Conservation (phyloP, 2,888 invertebrate genomes). For the Tetramorium bicarinatum region DNA sequence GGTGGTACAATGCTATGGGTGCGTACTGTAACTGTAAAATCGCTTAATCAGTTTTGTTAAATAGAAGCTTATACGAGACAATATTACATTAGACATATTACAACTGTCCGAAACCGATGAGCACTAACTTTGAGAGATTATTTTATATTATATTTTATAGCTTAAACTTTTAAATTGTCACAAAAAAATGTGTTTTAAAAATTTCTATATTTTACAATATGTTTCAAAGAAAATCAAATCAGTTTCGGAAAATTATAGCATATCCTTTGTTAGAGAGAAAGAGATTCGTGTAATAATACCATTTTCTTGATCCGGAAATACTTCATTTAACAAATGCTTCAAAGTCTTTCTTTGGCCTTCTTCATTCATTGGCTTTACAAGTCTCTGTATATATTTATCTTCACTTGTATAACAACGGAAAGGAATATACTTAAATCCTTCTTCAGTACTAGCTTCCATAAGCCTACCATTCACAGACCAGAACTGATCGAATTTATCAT, state of each 20-base stretch:
- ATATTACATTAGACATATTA: not conserved
- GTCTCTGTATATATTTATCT: constrained; percentile 91
- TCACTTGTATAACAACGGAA: constrained; percentile 92
- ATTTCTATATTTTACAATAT: not conserved
- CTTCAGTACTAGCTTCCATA: constrained; percentile 95
- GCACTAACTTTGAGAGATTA: not conserved
- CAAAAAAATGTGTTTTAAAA: not conserved
- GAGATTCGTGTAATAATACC: constrained; percentile 77
- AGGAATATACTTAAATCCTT: constrained; percentile 96
- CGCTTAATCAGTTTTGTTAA: not conserved
- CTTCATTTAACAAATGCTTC: constrained; percentile 90
- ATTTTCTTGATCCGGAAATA: constrained; percentile 89
- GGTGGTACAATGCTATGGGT: constrained; percentile 97
- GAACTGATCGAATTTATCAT: constrained; percentile 99
- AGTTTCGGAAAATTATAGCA: not conserved
- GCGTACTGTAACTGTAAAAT: constrained; percentile 89
- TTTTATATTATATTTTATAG: too few relatives aligned
- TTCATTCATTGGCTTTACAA: constrained; percentile 92
- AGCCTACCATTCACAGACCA: constrained; percentile 98
- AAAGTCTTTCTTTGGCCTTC: constrained; percentile 92
- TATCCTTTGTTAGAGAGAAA: not conserved
- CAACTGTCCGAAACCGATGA: not conserved
- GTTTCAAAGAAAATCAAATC: not conserved
- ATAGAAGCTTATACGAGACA: not conserved
- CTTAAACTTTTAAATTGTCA: not conserved